A percentile compares a stretch with the other conserved stretches of the same genome.
Conservation (phyloP, 2,113 vertebrate genomes). For the Caloenas nicobarica region DNA sequence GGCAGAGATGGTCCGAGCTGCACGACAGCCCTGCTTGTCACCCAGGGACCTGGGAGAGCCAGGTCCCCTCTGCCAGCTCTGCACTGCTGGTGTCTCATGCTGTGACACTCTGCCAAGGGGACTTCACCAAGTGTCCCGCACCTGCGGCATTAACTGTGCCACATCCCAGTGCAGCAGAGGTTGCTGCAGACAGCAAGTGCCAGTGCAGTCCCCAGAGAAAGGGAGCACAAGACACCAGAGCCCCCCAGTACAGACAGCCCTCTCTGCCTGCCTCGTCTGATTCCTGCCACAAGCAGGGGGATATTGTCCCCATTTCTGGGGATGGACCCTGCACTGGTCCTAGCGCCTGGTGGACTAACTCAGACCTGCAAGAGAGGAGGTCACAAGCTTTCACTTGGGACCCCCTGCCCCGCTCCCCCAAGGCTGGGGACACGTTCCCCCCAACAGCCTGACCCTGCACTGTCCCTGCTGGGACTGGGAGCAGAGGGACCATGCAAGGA, state of each 20-base stretch:
- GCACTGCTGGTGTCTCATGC: neutral
- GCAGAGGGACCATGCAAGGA: neutral
- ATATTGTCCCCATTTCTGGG: neutral
- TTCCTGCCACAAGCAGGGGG: accelerated
- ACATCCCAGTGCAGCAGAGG: neutral
- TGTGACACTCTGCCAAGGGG: neutral
- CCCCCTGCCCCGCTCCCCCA: neutral
- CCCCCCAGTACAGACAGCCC: neutral
- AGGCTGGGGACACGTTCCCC: too few relatives aligned
- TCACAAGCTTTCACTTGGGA: neutral
- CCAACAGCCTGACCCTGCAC: neutral
- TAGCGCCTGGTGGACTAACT: neutral
- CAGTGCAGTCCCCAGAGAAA: neutral
- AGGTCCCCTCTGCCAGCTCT: neutral
- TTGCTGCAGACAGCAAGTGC: neutral
- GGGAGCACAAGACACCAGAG: neutral
- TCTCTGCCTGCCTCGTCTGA: neutral
- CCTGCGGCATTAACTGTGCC: neutral
- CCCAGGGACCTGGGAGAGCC: neutral
- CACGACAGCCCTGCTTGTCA: neutral
- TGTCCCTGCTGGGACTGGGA: accelerated
- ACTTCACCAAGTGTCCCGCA: too few relatives aligned
- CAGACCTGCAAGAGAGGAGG: neutral
- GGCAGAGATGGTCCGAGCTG: neutral
- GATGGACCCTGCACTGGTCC: neutral